Base-by-base conservation (phyloP, 2,113 vertebrate genomes). In the Lonchura striata region DNA sequence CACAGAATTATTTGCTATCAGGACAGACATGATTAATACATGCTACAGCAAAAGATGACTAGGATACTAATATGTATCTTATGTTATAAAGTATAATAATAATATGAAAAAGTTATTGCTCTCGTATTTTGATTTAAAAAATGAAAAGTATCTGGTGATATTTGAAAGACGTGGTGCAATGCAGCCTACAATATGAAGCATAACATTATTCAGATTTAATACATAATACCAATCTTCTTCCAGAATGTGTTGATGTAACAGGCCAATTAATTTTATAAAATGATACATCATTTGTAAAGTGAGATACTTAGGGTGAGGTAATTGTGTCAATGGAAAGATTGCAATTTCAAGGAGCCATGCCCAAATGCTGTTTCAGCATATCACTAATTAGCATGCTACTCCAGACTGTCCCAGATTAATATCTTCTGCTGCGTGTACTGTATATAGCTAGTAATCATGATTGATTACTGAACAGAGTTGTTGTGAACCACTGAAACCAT, bases 351-450 rank as follows among this genome's bases (percentile, higher is more conserved):
- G 89, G 76, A 95, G 44, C 52, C 28, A 54, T 71, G 65, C 69
- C 68, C 79, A 90, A 92, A 87, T 12, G 91, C 94, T 95, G 91
- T 82, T 94, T 98, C 98, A 97, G 97, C 96, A 93, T 75, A 95
- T 95, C 92, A 72, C 89, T 98, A 98, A 98, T 97, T 98, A 98
- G 92, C 83, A 78, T 41, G 77, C 81, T 95, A 94, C 88, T 79
- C 13, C 22, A 96, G 94, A 85, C 92, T 87, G 75, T 96, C 82
- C 87, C 93, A 96, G 63, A 97, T 98, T 96, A 97, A 97, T 98
- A 82, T 97, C 91, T 96, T 96, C 88, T 96, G 92, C 95, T 96
- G 41, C 95, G 93, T 96, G 95, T 96, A 96, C 86, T 96, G 91
- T 92, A 92, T 84, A 82, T 53, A 72, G 63, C 78, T 84, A 72